Evolutionary conservation across 2,113 vertebrate genomes (phyloP).

Genomic region (Neogale vison): DNA sequence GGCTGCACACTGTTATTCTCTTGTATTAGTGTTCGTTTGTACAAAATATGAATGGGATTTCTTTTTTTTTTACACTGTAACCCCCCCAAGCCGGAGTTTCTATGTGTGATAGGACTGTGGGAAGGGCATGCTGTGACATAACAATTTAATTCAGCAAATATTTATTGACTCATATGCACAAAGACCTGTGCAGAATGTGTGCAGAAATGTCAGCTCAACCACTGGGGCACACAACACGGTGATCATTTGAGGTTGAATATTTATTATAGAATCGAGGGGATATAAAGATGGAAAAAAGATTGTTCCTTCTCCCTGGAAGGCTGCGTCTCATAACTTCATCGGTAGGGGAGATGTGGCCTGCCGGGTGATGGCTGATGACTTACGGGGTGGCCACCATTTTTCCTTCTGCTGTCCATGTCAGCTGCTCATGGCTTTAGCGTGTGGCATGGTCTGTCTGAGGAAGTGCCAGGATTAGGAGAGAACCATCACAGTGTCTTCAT

Average conservation of each 20-base stretch:
- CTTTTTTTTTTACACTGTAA: not conserved
- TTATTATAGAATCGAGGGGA: not conserved
- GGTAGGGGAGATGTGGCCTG: not conserved
- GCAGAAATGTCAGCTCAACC: not conserved
- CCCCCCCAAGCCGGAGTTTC: not conserved
- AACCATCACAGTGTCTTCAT: not conserved
- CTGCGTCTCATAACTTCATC: not conserved
- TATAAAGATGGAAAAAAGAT: not conserved
- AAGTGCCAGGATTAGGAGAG: not conserved
- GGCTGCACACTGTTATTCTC: not conserved
- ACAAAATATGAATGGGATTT: not conserved
- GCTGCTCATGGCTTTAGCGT: not conserved
- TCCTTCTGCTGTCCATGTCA: not conserved
- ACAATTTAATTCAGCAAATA: not conserved
- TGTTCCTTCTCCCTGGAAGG: not conserved
- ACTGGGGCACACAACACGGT: rapidly evolving
- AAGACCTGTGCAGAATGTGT: not conserved
- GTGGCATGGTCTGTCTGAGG: not conserved
- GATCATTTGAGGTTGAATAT: not conserved
- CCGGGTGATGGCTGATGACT: not conserved
- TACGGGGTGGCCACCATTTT: rapidly evolving
- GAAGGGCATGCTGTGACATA: not conserved
- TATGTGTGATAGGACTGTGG: not conserved
- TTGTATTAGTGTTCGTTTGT: not conserved
- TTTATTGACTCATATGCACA: not conserved